A percentile compares a stretch with the other conserved stretches of the same genome.
These are phyloP conservation scores for Serrognathus titanus DNA, from an alignment of 2,888 invertebrate genomes.

Conservation along the genomic window DNA sequence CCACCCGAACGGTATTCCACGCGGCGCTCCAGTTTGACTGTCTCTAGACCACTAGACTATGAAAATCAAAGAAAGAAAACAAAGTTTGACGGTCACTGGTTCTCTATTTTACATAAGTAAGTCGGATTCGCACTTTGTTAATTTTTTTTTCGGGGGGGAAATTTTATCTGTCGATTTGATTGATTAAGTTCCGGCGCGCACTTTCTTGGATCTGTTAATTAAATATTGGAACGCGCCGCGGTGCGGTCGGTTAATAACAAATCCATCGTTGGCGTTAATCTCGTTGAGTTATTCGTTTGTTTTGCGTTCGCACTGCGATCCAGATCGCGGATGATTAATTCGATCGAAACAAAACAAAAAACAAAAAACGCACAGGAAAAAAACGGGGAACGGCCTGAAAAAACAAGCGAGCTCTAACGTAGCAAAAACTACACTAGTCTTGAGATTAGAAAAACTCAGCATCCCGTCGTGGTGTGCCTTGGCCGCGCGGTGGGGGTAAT, in stretches of 20 bases:
- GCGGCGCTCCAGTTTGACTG: conserved; percentile 44
- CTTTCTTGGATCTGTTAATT: no score
- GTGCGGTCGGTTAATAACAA: no score
- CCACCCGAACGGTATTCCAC: conserved; percentile 47
- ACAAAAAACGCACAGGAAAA: background rate
- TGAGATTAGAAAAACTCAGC: conserved; percentile 49
- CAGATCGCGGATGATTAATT: background rate
- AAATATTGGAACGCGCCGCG: no score
- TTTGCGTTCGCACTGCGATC: background rate
- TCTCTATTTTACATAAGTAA: background rate
- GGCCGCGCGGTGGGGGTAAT: conserved; percentile 32
- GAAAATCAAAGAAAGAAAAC: background rate
- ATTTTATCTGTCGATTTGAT: no score
- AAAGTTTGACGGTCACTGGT: background rate
- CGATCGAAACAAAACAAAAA: background rate
- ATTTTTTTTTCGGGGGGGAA: no score
- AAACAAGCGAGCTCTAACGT: conserved; percentile 2
- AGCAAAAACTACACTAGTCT: conserved; percentile 49
- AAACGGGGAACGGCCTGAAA: background rate
- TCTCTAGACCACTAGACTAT: background rate
- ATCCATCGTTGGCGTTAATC: no score
- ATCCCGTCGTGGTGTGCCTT: conserved; percentile 37
- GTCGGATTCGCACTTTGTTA: no score
- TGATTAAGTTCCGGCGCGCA: no score
- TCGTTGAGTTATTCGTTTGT: conserved; percentile 6